phyloP scores from a whole-genome alignment of 2,888 invertebrate species.

The Agonopterix alstromeriana region DNA sequence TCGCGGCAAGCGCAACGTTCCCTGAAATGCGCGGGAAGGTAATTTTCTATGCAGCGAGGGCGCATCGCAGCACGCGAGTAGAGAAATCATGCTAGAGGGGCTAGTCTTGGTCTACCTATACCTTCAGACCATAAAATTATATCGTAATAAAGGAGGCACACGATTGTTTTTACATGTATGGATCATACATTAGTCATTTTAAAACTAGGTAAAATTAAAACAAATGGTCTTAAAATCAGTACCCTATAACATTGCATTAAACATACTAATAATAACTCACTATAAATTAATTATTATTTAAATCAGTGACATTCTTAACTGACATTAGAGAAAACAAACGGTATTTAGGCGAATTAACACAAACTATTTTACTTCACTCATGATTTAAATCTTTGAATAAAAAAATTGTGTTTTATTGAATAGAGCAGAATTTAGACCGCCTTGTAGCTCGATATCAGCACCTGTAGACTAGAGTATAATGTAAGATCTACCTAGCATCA shows the following conservation, averaged over 20 bases:
- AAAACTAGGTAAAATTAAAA: conserved; percentile 21
- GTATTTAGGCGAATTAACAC: too few relatives aligned
- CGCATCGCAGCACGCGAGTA: too few relatives aligned
- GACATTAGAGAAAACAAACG: too few relatives aligned
- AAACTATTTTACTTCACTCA: too few relatives aligned
- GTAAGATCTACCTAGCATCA: conserved; percentile 51
- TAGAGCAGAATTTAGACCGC: conserved; percentile 24
- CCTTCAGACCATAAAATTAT: conserved; percentile 12
- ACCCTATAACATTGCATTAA: conserved; percentile 17
- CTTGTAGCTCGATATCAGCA: conserved; percentile 38
- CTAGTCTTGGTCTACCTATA: too few relatives aligned
- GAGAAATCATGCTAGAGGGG: too few relatives aligned
- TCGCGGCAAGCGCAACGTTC: too few relatives aligned
- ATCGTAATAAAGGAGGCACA: conserved; percentile 24
- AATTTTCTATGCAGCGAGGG: too few relatives aligned
- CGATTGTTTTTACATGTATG: conserved; percentile 23
- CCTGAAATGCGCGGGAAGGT: too few relatives aligned
- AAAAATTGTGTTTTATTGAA: too few relatives aligned
- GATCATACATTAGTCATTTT: conserved; percentile 20
- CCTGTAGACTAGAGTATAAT: conserved; percentile 62
- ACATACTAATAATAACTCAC: neutral
- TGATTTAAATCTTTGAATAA: too few relatives aligned
- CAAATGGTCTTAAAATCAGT: conserved; percentile 25
- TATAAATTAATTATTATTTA: conserved; percentile 1
- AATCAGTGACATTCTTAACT: too few relatives aligned